Conservation (phyloP, 2,113 vertebrate genomes). For the Neotoma lepida region DNA sequence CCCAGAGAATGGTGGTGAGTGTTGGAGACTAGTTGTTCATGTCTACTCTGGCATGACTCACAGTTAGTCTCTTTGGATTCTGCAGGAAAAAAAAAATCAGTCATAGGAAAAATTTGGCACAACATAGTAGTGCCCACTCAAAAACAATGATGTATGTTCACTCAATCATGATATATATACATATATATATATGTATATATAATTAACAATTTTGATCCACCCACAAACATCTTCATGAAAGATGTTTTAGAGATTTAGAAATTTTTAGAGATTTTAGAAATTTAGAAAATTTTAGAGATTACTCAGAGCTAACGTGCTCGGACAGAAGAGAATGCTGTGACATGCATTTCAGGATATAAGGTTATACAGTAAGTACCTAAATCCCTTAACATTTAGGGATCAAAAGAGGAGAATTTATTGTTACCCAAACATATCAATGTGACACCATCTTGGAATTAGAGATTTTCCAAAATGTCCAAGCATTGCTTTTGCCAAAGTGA, state of each 20-base stretch:
- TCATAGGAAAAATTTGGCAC: not conserved
- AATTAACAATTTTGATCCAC: not conserved
- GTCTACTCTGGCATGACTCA: slow-evolving; percentile 82
- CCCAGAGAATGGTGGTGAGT: slow-evolving; percentile 65
- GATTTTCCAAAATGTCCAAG: slow-evolving; percentile 44
- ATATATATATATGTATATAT: too few relatives aligned
- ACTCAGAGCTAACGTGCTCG: not conserved
- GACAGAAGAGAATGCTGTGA: not conserved
- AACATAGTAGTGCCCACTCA: not conserved
- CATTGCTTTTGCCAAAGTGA: slow-evolving; percentile 15
- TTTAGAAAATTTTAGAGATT: not conserved
- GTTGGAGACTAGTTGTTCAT: slow-evolving; percentile 81
- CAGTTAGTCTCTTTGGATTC: slow-evolving; percentile 86
- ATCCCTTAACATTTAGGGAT: slow-evolving; percentile 18
- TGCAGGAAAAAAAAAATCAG: slow-evolving; percentile 73
- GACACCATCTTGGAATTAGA: not conserved
- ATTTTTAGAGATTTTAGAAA: too few relatives aligned
- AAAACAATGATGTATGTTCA: slow-evolving; percentile 8
- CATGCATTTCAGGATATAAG: slow-evolving; percentile 46
- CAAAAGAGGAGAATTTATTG: not conserved
- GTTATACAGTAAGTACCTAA: not conserved
- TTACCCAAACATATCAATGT: not conserved
- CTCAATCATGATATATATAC: not conserved
- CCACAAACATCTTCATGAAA: not conserved
- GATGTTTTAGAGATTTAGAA: not conserved